Conservation (phyloP, 2,797 vertebrate genomes). For the Sylvilagus floridanus region DNA sequence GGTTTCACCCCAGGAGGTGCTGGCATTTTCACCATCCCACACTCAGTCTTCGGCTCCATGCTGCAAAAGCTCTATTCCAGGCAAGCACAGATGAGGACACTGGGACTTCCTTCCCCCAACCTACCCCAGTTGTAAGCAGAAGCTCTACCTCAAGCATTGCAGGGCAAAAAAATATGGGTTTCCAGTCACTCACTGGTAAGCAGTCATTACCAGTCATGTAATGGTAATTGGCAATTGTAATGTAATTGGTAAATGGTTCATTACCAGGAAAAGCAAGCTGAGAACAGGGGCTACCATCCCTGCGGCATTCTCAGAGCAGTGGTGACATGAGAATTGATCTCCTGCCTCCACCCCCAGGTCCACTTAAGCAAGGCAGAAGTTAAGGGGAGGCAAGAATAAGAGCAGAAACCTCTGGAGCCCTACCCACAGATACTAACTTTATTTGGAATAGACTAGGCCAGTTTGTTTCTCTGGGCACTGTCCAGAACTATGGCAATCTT, state of each 20-base stretch:
- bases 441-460: not conserved
- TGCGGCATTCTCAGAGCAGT: not conserved
- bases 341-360: slow-evolving; percentile 9
- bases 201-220: no score
- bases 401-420: slow-evolving; percentile 17
- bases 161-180: not conserved
- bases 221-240: no score
- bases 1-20: not conserved
- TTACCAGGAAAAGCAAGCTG: not conserved
- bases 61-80: not conserved
- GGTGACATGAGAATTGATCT: not conserved
- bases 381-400: not conserved
- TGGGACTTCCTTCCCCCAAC: not conserved
- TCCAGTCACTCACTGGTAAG: not conserved
- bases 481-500: slow-evolving; percentile 22
- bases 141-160: not conserved
- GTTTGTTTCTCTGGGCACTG: slow-evolving; percentile 24
- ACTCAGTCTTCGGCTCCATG: not conserved
- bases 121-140: not conserved
- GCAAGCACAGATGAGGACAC: not conserved
- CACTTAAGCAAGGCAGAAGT: slow-evolving; percentile 5
- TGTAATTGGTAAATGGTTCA: not conserved
- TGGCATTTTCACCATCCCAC: not conserved
- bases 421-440: not conserved
- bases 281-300: not conserved